Conservation (phyloP, 2,113 vertebrate species). For the Bubo blakistoni region DNA sequence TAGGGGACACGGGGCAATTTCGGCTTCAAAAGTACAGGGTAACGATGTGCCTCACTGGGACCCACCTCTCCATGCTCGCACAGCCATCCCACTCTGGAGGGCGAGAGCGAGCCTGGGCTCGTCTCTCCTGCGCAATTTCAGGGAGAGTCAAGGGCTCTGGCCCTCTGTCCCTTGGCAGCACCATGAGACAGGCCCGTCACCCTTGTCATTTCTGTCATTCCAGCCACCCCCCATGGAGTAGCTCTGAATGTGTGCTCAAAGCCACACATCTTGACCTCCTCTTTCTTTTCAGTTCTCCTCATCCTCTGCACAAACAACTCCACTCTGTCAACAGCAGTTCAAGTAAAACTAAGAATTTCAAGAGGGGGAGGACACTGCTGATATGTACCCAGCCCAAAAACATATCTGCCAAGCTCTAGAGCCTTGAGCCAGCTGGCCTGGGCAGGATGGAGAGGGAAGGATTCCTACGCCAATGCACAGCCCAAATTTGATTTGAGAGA, state of each 20-base stretch:
- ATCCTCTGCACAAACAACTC: slow-evolving; percentile 5
- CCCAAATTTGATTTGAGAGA: not conserved
- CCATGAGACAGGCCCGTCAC: not conserved
- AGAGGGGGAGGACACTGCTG: not conserved
- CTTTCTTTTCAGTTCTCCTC: not conserved
- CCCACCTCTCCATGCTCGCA: not conserved
- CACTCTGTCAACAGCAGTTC: not conserved
- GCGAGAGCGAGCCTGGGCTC: not conserved
- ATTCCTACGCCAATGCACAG: not conserved
- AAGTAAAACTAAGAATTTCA: slow-evolving; percentile 34
- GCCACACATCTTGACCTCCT: not conserved
- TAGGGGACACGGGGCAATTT: not conserved
- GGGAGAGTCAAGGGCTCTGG: not conserved
- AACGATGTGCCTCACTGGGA: not conserved
- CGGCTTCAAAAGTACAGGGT: not conserved
- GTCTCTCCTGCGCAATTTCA: not conserved
- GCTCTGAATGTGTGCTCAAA: not conserved
- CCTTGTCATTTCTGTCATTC: slow-evolving; percentile 29
- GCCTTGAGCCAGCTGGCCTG: not conserved
- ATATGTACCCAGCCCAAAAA: not conserved
- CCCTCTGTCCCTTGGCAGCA: not conserved
- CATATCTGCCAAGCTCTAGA: not conserved
- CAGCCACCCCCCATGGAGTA: not conserved
- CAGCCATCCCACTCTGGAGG: not conserved
- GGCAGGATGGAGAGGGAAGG: not conserved